phyloP scores from a whole-genome alignment of 2,113 vertebrate species.

The Pyrgilauda ruficollis region DNA sequence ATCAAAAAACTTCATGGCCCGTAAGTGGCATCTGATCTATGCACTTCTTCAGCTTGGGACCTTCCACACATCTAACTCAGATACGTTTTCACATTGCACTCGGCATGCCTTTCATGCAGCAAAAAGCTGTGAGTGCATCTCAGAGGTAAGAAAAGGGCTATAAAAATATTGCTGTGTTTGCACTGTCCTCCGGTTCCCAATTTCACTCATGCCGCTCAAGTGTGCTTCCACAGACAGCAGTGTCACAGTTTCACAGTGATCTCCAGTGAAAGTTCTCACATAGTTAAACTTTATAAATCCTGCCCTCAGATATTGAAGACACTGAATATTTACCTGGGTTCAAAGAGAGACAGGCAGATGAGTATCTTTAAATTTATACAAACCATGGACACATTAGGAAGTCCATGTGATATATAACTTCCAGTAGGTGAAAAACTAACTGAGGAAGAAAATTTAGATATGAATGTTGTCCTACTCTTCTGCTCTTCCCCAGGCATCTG shows the following conservation, averaged over 20 bases:
- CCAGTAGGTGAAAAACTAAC: background rate
- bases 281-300: background rate
- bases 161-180: background rate
- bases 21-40: background rate
- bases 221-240: background rate
- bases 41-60: background rate
- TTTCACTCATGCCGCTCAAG: background rate
- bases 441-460: background rate
- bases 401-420: rapidly evolving
- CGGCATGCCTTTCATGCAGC: background rate
- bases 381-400: background rate
- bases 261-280: background rate
- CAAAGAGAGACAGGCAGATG: background rate
- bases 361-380: background rate
- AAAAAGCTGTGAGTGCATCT: background rate
- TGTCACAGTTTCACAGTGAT: background rate
- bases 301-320: background rate
- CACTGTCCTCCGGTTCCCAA: background rate
- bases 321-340: background rate
- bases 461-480: background rate
- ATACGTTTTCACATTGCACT: background rate
- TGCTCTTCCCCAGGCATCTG: background rate
- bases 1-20: background rate
- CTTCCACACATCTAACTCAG: background rate
- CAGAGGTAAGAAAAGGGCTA: background rate